Evolutionary conservation across 2,888 invertebrate genomes (phyloP), one percentile per base, ranked within the genome.

Genomic region (Nymphalis polychloros): DNA sequence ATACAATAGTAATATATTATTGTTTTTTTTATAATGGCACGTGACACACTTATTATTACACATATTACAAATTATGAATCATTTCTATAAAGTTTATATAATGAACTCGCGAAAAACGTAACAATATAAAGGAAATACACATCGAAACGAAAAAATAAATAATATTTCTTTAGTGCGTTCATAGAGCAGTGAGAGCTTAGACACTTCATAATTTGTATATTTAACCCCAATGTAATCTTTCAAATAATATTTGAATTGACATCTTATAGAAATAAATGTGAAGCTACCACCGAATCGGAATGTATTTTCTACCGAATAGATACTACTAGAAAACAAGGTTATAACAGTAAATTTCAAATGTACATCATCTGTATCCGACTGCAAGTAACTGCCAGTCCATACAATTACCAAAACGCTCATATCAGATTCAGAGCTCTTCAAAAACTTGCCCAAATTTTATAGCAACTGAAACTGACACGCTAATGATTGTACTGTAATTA

Each of bases 401-500:
- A 19, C n/a, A 47, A 31, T 20, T 63, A 50, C 2, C 20, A 2
- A 8, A 20, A 50, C 50, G 19, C 50, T 41, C 41, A 41, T 41
- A 41, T 41, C 41, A 10, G 13, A 13, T 13, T 41, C 41, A 13
- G 41, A 13, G 20, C 50, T 8, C 53, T 55, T 55, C 53, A 55
- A 55, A 55, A 57, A 59, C 59, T 59, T n/a, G 20, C 47, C 17
- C 59, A 23, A 48, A 55, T 55, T 53, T 55, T 55, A 55, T 20
- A 49, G 55, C 61, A 31, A 55, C 67, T 59, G 70, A 19, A 64
- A 48, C 62, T 66, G 69, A 66, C 67, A 57, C 68, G 66, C 64
- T 73, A 72, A 73, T 73, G 68, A 70, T 64, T 63, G 69, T 49
- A 48, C 17, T 55, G 53, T 72, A 66, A 73, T 72, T 73, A 72